phyloP scores from a whole-genome alignment of 2,113 vertebrate genomes.

The Chaenocephalus aceratus region DNA sequence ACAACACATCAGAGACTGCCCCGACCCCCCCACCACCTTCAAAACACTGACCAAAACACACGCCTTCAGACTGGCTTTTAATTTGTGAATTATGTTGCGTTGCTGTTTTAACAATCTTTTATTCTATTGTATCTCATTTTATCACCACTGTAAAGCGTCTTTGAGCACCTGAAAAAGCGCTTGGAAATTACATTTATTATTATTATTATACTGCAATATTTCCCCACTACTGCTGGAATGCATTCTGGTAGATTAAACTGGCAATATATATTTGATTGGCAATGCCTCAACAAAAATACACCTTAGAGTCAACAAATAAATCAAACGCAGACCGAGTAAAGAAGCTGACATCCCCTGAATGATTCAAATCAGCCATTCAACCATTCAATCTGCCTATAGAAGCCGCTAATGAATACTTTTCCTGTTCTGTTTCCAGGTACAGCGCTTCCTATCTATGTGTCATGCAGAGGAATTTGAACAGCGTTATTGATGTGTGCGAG shows the following conservation, averaged over 20 bases:
- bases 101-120: no score
- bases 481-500: constrained; percentile 53
- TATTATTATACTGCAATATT: neutral
- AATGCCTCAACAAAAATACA: neutral
- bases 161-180: no score
- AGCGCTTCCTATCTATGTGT: constrained; percentile 35
- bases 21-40: no score
- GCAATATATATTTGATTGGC: neutral
- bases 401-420: constrained; percentile 4
- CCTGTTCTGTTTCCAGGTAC: constrained; percentile 43
- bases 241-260: constrained; percentile 17
- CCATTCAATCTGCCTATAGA: neutral
- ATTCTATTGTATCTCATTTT: no score
- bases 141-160: no score
- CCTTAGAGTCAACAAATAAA: constrained; percentile 19
- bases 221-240: neutral
- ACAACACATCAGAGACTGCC: no score
- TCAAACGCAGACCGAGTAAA: neutral
- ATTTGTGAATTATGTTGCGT: no score
- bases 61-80: no score
- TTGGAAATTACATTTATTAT: no score
- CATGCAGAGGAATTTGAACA: constrained; percentile 53
- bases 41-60: no score
- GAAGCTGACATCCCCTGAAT: neutral
- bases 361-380: constrained; percentile 15